Conservation (phyloP, 2,888 invertebrate species). For the Shargacucullia verbasci region DNA sequence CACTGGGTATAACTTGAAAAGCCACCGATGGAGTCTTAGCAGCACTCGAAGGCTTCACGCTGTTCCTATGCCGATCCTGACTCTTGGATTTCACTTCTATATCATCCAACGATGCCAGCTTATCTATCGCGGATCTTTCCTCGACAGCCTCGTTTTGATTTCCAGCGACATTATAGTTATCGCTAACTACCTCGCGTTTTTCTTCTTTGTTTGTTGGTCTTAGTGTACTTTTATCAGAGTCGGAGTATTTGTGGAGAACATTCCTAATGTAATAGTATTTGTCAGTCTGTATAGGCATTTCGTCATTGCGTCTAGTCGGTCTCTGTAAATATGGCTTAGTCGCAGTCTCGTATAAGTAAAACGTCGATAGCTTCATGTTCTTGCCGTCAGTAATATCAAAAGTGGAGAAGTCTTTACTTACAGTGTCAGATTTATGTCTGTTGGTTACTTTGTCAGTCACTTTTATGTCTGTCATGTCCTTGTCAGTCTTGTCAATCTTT, state of each 20-base stretch:
- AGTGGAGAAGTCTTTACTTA: conserved; percentile 80
- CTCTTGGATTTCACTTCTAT: conserved; percentile 59
- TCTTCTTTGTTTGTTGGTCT: conserved; percentile 48
- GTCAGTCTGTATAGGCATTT: conserved; percentile 61
- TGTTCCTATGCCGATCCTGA: conserved; percentile 51
- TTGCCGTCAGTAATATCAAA: conserved; percentile 63
- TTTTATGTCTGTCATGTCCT: conserved; percentile 30
- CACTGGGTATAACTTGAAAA: conserved; percentile 86
- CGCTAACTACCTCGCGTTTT: conserved; percentile 58
- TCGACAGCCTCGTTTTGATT: conserved; percentile 66
- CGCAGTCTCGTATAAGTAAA: conserved; percentile 79
- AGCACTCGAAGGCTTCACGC: conserved; percentile 67
- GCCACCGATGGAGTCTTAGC: conserved; percentile 82
- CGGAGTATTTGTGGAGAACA: conserved; percentile 80
- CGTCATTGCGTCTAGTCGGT: conserved; percentile 82
- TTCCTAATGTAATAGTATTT: conserved; percentile 85
- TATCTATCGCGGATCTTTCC: conserved; percentile 76
- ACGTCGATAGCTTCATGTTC: conserved; percentile 78
- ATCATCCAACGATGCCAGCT: conserved; percentile 69
- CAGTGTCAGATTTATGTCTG: conserved; percentile 60
- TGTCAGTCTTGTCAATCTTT: conserved; percentile 32
- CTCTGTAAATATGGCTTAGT: conserved; percentile 80
- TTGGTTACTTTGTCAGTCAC: conserved; percentile 43
- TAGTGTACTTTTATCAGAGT: conserved; percentile 51
- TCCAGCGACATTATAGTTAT: conserved; percentile 66